Base-by-base conservation (phyloP, 2,888 invertebrate genomes). In the Autographa pulchrina region DNA sequence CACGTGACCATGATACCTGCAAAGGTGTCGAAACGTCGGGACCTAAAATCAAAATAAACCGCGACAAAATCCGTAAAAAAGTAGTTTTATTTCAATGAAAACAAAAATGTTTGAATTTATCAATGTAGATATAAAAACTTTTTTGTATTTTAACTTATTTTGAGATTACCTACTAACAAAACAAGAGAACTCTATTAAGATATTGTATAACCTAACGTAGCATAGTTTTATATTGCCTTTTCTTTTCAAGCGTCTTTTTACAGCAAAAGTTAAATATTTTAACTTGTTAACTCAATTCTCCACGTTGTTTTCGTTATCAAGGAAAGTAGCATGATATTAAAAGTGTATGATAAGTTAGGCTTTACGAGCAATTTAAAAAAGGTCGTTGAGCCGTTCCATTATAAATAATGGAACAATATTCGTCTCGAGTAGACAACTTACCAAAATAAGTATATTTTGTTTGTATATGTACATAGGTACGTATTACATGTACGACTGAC, bases 281-380 rank as follows among this genome's bases (percentile, higher is more conserved):
- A 65, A 77, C 77, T 77, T 77, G 65, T 54, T 41, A 77, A 74
- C 74, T 70, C 70, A 60, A 77, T 77, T 77, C 20, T 43, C 35
- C 58, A 59, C 64, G 16, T 20, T 56, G 68, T 59, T 74, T 68
- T 63, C 68, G 62, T 56, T 35, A 54, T 58, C 52, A 72, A 77
- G 38, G 16, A 43, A 25, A 13, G 65, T 48, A 72, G 68, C 41
- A 63, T 43, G n/a, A 35, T 62, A 32, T 38, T 6, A 59, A 59
- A 64, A 59, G 52, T 54, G 32, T 54, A 38, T 41, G 52, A 9
- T 43, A 20, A 52, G 43, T 43, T n/a, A 6, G 20, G 18, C 43
- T 14, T 43, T 16, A 16, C 16, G 6, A 43, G 16, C 16, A 16
- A 43, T 14, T 43, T 43, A 43, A 43, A 43, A 43, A 43, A 16